Evolutionary conservation across 2,113 vertebrate genomes (phyloP).

Genomic region (Willisornis vidua): DNA sequence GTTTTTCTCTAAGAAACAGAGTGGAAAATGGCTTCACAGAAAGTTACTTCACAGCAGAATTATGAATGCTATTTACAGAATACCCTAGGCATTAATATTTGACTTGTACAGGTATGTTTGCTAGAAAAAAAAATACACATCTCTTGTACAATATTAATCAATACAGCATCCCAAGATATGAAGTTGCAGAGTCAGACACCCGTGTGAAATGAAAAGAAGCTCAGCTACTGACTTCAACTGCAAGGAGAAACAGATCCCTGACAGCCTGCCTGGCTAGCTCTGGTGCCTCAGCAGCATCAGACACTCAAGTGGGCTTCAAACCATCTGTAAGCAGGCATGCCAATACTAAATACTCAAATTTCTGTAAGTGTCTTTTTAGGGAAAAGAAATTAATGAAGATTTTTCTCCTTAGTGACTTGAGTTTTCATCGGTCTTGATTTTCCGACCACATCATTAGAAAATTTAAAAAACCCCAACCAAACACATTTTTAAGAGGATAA

Average conservation of each 20-base stretch:
- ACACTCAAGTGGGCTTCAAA: neutral
- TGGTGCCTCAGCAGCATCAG: neutral
- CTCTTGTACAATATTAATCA: slow-evolving; percentile 35
- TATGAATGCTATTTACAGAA: slow-evolving; percentile 44
- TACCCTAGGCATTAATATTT: slow-evolving; percentile 44
- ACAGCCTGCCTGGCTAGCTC: neutral
- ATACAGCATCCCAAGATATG: neutral
- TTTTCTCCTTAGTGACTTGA: neutral
- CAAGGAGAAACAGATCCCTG: neutral
- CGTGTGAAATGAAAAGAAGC: neutral
- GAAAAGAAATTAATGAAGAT: neutral
- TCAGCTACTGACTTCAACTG: neutral
- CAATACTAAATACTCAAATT: neutral
- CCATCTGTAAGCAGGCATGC: neutral
- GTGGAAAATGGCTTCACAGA: slow-evolving; percentile 47
- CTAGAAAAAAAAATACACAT: neutral
- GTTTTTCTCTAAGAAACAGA: slow-evolving; percentile 55
- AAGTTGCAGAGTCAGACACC: neutral
- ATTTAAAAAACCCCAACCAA: neutral
- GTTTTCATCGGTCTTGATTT: neutral
- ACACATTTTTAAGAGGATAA: neutral
- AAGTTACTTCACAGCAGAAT: slow-evolving; percentile 35
- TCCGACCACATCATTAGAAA: neutral
- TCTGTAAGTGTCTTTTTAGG: neutral
- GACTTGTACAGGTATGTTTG: slow-evolving; percentile 1